Percentiles rank a stretch among this genome's conserved stretches.
These are phyloP conservation scores for Peromyscus leucopus DNA, from an alignment of 2,113 vertebrate genomes.

Conservation along the genomic window DNA sequence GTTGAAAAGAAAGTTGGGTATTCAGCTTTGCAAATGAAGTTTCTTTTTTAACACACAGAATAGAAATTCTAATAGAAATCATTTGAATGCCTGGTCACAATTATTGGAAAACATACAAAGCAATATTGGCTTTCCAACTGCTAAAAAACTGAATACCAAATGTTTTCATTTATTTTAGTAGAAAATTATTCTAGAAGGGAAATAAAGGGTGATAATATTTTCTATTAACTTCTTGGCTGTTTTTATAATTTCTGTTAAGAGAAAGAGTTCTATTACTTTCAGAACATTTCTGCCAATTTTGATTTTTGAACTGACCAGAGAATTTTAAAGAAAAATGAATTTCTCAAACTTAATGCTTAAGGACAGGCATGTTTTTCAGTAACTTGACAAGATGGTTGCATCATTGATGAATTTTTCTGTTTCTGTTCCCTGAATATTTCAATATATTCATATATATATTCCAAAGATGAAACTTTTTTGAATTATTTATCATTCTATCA, in stretches of 20 bases:
- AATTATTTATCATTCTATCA: slow-evolving; percentile 1
- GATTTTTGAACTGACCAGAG: not conserved
- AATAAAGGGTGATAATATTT: not conserved
- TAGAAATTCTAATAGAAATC: slow-evolving; percentile 43
- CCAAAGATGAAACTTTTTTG: not conserved
- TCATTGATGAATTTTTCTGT: not conserved
- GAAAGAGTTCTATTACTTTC: not conserved
- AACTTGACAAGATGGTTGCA: not conserved
- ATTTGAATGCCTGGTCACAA: slow-evolving; percentile 27
- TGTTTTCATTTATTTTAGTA: slow-evolving; percentile 49
- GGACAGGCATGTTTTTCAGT: not conserved
- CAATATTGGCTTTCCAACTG: slow-evolving; percentile 29
- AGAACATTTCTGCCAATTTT: not conserved
- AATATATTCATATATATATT: not conserved
- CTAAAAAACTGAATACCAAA: slow-evolving; percentile 13
- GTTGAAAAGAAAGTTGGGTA: slow-evolving; percentile 20
- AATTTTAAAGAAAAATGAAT: not conserved
- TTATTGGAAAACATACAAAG: slow-evolving; percentile 36
- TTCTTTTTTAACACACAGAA: not conserved
- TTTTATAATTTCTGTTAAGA: not conserved
- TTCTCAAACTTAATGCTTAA: not conserved
- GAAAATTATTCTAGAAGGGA: slow-evolving; percentile 9
- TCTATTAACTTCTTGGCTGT: not conserved
- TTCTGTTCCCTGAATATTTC: slow-evolving; percentile 8
- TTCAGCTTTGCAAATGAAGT: not conserved